Base-by-base conservation (phyloP, 2,888 invertebrate species). In the Drosophila meridiana region DNA sequence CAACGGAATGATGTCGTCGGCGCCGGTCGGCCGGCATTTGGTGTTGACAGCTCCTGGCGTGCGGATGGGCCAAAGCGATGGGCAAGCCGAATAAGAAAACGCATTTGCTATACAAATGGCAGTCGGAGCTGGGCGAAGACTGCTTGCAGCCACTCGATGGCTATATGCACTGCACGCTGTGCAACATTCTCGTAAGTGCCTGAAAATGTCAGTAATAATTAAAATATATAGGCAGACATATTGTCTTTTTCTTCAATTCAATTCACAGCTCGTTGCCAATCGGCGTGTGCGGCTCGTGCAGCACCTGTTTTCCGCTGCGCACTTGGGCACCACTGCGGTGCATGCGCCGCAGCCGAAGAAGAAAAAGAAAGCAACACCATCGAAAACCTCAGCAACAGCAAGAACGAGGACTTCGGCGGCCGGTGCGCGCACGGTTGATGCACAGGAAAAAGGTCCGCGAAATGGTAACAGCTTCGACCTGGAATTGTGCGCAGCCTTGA, bases 91-190 rank as follows among this genome's bases (percentile, higher is more conserved):
- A 45, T 45, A 13, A 26, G 5, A 45, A 45, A 45, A 28, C 45
- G 4, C 45, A 45, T 45, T 45, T 45, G 45, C 45, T 45, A 11
- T 28, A 45, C 45, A 45, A 45, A 45, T 45, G 45, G 45, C 11
- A 45, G 2, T 26, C 26, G 45, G 45, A 45, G 45, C 26, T 45
- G 45, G 45, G 45, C 45, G 45, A 45, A 5, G 45, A 45, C 0
- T 45, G 45, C 5, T 11, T 45, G 4, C 9, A 5, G 26, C 45
- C 45, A 3, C 45, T 26, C 26, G 26, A 45, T 45, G 45, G 45
- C 45, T 45, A 28, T 11, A 45, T 45, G 45, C 45, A 28, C 45
- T 45, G 45, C 5, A 45, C 45, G 26, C 11, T 45, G 11, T 45
- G 45, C 26, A 45, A 45, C 11, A 45, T 3, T 11, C 5, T 45